phyloP scores from a whole-genome alignment of 2,113 vertebrate genomes.

The Rallus limicola region DNA sequence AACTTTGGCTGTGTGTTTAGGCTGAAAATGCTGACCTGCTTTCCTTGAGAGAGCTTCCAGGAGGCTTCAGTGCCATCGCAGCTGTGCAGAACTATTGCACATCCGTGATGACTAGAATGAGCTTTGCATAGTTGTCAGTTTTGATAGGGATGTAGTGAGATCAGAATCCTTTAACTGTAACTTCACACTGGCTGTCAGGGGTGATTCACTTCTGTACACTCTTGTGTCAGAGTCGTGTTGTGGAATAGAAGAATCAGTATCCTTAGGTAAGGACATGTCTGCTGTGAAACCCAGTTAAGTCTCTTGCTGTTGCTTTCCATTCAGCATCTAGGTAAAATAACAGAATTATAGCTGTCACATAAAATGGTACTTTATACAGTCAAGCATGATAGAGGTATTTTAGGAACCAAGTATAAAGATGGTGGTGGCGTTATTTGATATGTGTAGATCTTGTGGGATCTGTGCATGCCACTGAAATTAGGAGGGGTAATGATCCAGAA shows the following conservation, averaged over 20 bases:
- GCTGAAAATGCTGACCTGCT: not conserved
- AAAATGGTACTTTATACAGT: not conserved
- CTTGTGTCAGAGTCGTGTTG: not conserved
- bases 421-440: not conserved
- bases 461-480: not conserved
- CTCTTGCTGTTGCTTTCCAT: not conserved
- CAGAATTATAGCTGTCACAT: not conserved
- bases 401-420: not conserved
- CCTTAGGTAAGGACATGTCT: not conserved
- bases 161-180: not conserved
- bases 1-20: not conserved
- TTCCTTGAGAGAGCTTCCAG: not conserved
- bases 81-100: not conserved
- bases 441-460: not conserved
- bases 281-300: not conserved
- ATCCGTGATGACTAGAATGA: not conserved
- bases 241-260: not conserved
- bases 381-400: not conserved
- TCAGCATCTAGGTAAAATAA: not conserved
- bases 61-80: not conserved
- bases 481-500: not conserved
- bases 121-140: not conserved
- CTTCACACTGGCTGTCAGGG: not conserved
- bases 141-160: not conserved
- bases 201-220: not conserved